phyloP scores from a whole-genome alignment of 2,797 vertebrate species.

The Anolis apletophallus region DNA sequence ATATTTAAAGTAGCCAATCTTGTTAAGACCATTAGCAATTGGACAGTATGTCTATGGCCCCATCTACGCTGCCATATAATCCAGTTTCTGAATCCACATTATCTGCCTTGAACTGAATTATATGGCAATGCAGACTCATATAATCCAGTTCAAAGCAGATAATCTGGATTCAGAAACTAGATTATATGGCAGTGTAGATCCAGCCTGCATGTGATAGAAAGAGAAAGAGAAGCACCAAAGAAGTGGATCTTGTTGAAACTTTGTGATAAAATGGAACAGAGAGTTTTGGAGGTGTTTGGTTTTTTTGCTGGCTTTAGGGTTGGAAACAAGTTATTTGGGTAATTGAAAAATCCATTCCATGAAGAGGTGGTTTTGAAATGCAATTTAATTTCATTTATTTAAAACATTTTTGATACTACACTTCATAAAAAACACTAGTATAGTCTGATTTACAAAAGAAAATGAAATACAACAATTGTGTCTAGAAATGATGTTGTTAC shows the following conservation, averaged over 20 bases:
- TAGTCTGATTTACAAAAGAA: not conserved
- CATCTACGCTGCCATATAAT: no score
- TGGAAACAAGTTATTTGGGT: not conserved
- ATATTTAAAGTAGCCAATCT: not conserved
- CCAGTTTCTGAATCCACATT: no score
- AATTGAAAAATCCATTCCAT: not conserved
- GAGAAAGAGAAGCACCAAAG: not conserved
- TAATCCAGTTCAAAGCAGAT: no score
- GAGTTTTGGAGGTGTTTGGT: not conserved
- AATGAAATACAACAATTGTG: no score
- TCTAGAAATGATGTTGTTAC: not conserved
- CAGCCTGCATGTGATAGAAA: no score
- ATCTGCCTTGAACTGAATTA: no score
- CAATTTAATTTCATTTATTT: slow-evolving; percentile 4
- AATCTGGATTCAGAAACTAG: no score
- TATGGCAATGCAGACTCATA: no score
- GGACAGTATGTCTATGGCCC: not conserved
- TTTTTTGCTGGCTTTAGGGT: not conserved
- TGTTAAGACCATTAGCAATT: not conserved
- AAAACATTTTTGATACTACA: not conserved
- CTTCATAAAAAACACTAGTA: not conserved
- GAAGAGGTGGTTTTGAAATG: not conserved
- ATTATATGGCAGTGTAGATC: no score
- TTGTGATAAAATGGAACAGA: not conserved
- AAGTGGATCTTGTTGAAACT: not conserved